Conservation (phyloP, 2,888 invertebrate genomes). For the Exephanes ischioxanthus region DNA sequence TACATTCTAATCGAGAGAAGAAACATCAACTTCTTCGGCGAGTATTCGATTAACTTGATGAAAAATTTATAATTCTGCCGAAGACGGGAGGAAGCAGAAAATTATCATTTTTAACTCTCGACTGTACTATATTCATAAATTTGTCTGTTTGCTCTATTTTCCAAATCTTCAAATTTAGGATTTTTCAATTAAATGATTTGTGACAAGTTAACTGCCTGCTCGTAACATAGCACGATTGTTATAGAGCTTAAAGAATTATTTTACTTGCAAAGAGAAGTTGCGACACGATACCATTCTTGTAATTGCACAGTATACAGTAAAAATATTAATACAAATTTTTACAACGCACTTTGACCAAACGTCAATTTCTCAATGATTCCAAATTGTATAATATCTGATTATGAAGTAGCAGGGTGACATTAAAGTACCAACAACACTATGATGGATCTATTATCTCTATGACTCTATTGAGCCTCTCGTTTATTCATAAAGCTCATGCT, state of each 20-base stretch:
- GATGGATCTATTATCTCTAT: slow-evolving; percentile 61
- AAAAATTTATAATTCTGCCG: neutral
- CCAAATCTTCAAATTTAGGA: no score
- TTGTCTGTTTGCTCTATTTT: neutral
- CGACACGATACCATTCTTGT: neutral
- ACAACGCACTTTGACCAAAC: neutral
- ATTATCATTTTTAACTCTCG: no score
- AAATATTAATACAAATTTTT: neutral
- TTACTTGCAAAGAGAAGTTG: no score
- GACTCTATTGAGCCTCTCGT: slow-evolving; percentile 60
- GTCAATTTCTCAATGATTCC: slow-evolving; percentile 3
- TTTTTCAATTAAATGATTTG: no score
- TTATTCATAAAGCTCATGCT: slow-evolving; percentile 34
- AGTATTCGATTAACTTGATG: neutral
- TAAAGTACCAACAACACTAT: slow-evolving; percentile 50
- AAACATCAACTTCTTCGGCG: neutral
- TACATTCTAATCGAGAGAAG: neutral
- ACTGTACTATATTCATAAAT: no score
- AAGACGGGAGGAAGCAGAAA: neutral
- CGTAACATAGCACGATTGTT: no score
- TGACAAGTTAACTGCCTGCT: no score
- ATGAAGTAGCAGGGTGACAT: slow-evolving; percentile 17
- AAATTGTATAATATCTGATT: slow-evolving; percentile 5
- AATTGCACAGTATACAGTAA: neutral
- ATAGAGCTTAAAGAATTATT: no score